Percentiles rank a stretch among this genome's conserved stretches.
phyloP scores from a whole-genome alignment of 23 tunicate species.

The Ciona savignyi region DNA sequence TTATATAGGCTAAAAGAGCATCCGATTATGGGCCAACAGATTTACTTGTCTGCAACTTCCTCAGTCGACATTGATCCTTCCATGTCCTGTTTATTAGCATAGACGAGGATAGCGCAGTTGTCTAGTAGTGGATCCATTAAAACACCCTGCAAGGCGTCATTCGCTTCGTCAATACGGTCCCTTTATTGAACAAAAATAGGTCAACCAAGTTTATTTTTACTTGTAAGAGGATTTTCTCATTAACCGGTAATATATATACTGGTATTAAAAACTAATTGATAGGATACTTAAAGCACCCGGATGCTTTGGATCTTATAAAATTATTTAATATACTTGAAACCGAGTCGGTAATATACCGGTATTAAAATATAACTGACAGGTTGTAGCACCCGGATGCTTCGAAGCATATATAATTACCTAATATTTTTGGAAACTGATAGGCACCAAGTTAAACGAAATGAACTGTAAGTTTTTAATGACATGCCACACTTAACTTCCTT shows the following conservation, averaged over 20 bases:
- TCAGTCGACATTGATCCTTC: constrained; percentile 31
- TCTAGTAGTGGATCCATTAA: constrained; percentile 67
- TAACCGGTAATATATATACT: not conserved
- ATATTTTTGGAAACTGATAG: too few relatives aligned
- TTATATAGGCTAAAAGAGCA: too few relatives aligned
- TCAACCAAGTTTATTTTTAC: not conserved
- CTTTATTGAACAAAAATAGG: too few relatives aligned
- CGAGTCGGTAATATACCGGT: not conserved
- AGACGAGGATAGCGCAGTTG: constrained; percentile 47
- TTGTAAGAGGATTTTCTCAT: not conserved
- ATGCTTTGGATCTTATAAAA: not conserved
- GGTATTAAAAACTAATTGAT: too few relatives aligned
- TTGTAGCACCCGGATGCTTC: too few relatives aligned
- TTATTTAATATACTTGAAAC: not conserved
- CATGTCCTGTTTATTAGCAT: constrained; percentile 86
- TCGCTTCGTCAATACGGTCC: constrained; percentile 59
- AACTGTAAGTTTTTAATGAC: too few relatives aligned
- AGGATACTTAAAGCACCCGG: too few relatives aligned
- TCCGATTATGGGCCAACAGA: too few relatives aligned
- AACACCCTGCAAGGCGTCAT: constrained; percentile 44
- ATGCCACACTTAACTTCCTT: too few relatives aligned
- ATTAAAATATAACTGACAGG: too few relatives aligned
- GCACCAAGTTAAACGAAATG: too few relatives aligned
- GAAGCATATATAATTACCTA: too few relatives aligned
- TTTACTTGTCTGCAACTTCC: constrained; percentile 54